These are phyloP conservation scores for Sphenodon punctatus DNA, from an alignment of 2,797 vertebrate species.

Conservation along the genomic window DNA sequence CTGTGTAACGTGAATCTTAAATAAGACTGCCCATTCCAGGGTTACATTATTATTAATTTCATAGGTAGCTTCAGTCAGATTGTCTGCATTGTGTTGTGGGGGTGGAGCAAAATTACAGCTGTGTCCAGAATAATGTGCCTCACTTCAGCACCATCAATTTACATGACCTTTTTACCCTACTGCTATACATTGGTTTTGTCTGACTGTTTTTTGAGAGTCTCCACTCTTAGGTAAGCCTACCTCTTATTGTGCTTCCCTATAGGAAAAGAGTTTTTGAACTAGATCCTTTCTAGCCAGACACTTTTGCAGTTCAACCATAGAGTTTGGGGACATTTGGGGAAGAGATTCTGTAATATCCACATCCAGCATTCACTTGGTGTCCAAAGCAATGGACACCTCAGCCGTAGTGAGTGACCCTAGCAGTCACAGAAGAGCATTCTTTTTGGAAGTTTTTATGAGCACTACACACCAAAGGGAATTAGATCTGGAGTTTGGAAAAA, in stretches of 20 bases:
- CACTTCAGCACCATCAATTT: not conserved
- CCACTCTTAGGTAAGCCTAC: too few relatives aligned
- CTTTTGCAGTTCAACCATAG: too few relatives aligned
- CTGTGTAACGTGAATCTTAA: too few relatives aligned
- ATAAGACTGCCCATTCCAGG: too few relatives aligned
- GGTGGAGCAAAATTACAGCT: not conserved
- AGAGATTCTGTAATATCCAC: not conserved
- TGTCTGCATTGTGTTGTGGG: not conserved
- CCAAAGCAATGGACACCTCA: not conserved
- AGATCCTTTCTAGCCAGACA: too few relatives aligned
- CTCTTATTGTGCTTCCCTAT: too few relatives aligned
- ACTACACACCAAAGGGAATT: rapidly evolving
- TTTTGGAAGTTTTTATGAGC: not conserved
- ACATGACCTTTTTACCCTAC: not conserved
- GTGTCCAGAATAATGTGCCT: not conserved
- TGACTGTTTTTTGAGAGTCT: not conserved
- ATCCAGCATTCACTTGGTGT: not conserved
- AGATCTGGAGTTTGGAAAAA: not conserved
- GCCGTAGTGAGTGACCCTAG: not conserved
- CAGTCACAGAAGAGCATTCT: rapidly evolving
- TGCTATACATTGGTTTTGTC: not conserved
- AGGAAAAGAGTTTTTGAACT: too few relatives aligned
- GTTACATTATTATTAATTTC: too few relatives aligned
- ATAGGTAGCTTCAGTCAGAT: too few relatives aligned
- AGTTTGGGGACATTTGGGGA: too few relatives aligned